Conservation (phyloP, 2,113 vertebrate species). For the Uria lomvia region DNA sequence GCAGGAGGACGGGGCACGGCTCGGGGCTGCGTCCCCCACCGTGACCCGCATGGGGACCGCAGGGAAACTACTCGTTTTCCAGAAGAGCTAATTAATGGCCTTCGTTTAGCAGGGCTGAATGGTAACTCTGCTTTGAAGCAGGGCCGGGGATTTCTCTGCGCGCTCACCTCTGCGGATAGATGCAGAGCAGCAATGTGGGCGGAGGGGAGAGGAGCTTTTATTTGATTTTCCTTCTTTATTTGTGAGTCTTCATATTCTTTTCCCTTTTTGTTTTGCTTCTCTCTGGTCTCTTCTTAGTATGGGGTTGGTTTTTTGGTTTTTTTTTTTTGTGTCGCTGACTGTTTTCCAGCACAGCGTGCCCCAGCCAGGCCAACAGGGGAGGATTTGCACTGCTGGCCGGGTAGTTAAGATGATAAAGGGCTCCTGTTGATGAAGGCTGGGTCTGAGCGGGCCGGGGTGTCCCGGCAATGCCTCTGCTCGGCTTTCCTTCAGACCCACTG, state of each 20-base stretch:
- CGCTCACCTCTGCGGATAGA: neutral
- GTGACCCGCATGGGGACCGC: rapidly evolving
- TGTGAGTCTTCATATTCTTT: neutral
- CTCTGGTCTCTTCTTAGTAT: neutral
- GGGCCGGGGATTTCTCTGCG: neutral
- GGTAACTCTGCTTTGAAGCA: neutral
- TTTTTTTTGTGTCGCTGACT: neutral
- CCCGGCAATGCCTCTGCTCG: neutral
- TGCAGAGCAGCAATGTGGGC: neutral
- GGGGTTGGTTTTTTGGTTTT: neutral
- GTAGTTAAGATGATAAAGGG: neutral
- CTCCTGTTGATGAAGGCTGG: neutral
- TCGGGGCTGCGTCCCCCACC: rapidly evolving
- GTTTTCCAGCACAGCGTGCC: neutral
- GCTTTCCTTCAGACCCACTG: neutral
- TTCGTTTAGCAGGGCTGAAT: neutral
- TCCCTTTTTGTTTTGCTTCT: neutral
- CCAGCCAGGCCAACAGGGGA: neutral
- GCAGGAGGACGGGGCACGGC: rapidly evolving
- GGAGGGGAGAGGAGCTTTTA: neutral
- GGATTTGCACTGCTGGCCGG: neutral
- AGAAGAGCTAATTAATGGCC: neutral
- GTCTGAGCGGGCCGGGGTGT: neutral
- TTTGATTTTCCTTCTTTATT: neutral
- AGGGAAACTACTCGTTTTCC: neutral